These are phyloP conservation scores for Popillia japonica DNA, from an alignment of 1,140 invertebrate genomes.

Conservation along the genomic window DNA sequence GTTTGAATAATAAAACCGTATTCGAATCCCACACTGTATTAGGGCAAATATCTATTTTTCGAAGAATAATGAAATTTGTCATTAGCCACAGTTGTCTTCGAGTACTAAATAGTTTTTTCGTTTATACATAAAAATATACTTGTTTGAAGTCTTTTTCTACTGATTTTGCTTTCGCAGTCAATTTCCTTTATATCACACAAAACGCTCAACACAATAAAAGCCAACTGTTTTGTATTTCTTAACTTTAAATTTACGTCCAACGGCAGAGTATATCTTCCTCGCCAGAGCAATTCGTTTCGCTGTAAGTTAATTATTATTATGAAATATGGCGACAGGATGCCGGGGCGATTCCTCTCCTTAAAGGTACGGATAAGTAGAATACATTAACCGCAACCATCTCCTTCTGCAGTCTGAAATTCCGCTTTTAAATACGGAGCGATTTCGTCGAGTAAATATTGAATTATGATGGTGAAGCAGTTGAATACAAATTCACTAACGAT, in stretches of 20 bases:
- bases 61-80: too few species aligned
- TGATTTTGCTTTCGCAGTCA: too few species aligned
- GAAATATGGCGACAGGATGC: conserved; percentile 31
- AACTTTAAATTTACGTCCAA: conserved; percentile 3
- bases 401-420: neutral
- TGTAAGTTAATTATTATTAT: conserved; percentile 35
- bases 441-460: conserved; percentile 28
- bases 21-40: too few species aligned
- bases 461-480: neutral
- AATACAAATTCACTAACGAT: neutral
- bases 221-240: neutral
- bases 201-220: neutral
- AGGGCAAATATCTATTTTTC: too few species aligned
- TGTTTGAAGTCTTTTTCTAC: too few species aligned
- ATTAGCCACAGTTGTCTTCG: too few species aligned
- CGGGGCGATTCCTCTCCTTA: neutral
- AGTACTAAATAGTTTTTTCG: too few species aligned
- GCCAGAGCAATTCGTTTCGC: neutral
- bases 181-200: too few species aligned
- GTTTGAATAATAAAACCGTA: too few species aligned
- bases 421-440: conserved; percentile 18
- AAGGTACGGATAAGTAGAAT: neutral
- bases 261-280: neutral
- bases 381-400: neutral
- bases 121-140: too few species aligned